These are phyloP conservation scores for Python bivittatus DNA, from an alignment of 2,113 vertebrate genomes.

Conservation along the genomic window DNA sequence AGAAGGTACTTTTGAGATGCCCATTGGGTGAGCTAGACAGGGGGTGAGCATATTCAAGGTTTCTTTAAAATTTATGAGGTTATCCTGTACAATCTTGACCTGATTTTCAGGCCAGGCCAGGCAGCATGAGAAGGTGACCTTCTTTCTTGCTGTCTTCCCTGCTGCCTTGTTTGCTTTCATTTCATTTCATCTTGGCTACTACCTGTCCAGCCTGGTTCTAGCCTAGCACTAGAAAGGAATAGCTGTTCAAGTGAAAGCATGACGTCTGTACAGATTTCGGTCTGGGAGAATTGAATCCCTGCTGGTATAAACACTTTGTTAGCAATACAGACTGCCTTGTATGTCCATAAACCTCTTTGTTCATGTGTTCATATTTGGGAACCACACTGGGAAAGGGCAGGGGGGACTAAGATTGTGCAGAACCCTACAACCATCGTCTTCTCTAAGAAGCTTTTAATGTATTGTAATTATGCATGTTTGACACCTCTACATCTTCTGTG, in stretches of 20 bases:
- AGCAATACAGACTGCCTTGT: too few relatives aligned
- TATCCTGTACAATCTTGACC: constrained; percentile 48
- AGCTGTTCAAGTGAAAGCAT: constrained; percentile 6
- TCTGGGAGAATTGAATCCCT: not conserved
- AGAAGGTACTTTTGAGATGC: not conserved
- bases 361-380: too few relatives aligned
- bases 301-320: not conserved
- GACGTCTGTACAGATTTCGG: not conserved
- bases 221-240: constrained; percentile 34
- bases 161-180: not conserved
- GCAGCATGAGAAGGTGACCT: constrained; percentile 28
- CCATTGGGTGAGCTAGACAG: not conserved
- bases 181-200: not conserved
- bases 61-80: constrained; percentile 56
- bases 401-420: not conserved
- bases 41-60: constrained; percentile 20
- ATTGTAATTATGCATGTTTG: not conserved
- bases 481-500: not conserved
- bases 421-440: not conserved
- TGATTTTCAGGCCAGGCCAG: constrained; percentile 55
- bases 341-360: too few relatives aligned
- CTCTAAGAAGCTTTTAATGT: not conserved
- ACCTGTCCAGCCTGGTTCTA: constrained; percentile 3
- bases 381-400: not conserved
- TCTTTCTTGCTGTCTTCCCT: constrained; percentile 28